Base-by-base conservation (phyloP, 2,888 invertebrate species). In the Ichneumoninae sp. region DNA sequence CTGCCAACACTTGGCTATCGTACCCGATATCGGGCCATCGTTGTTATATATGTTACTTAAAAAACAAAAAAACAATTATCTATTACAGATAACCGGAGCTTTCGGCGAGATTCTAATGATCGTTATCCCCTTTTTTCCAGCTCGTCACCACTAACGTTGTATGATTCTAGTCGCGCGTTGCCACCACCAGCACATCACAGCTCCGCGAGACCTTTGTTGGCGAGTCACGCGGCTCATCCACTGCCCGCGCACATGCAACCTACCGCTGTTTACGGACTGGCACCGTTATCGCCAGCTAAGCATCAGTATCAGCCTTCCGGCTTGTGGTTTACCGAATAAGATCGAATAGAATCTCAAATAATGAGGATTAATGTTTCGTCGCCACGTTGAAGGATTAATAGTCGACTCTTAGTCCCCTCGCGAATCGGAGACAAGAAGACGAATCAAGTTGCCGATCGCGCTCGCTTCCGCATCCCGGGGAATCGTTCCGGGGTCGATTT, bases 121-220 rank as follows among this genome's bases (percentile, higher is more conserved):
- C 86, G 78, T 86, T 90, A 88, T 89, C 89, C 88, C 88, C 86
- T 82, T 85, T 91, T 91, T 93, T 93, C 84, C 92, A 93, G 93
- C 91, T 93, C 93, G 90, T 93, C 93, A 88, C 93, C 93, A 91
- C 90, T 93, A 92, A 93, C 93, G 91, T 93, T 93, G 88, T 92
- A 92, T 91, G 93, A 93, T 94, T 94, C 91, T 93, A 95, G 94
- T 92, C 95, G 96, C 88, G 96, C 95, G 85, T 94, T 97, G 57
- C 97, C 97, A 69, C 97, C 98, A 10, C 97, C 97, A 70, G 97
- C 98, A 26, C 98, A 97, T 94, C 97, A 97, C 94, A 96, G 96
- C 89, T 96, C 96, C 90, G 97, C 97, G 74, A 94, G 96, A 91
- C 95, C 95, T 75, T 95, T 96, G 89, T 93, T 96, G 92, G 95